Base-by-base conservation (phyloP, 2,113 vertebrate species). In the Cyprinodon tularosa region DNA sequence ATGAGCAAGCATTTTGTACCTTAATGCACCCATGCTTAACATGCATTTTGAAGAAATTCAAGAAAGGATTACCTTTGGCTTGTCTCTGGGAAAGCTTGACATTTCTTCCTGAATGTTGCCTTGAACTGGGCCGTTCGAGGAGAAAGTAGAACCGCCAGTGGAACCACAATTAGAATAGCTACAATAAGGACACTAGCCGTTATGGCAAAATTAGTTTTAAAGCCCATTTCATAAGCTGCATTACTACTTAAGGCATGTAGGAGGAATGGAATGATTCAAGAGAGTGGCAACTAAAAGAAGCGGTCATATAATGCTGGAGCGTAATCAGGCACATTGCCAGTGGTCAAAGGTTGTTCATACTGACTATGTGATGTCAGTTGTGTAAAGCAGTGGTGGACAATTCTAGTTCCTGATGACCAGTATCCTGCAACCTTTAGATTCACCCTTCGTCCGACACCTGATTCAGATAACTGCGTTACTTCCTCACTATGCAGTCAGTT, bases 31-130 rank as follows among this genome's bases (percentile, higher is more conserved):
- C 14, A 7, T 57, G 7, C 17, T 57, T n/a, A 20, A 20, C 17
- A 20, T n/a, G 50, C 9, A 57, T 57, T 57, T 17, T 53, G 10
- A 50, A 50, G 29, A 2, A 50, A 50, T 20, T 20, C 4, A 57
- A 9, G 12, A 38, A 13, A 62, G 61, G 63, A 20, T 68, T 68
- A 68, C 66, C 66, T 48, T 68, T 37, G 29, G 29, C 13, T 48
- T 17, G 66, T 53, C 47, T 68, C 14, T 12, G 45, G 29, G 47
- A 68, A 68, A 13, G 29, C 47, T 15, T 50, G 29, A 53, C 47
- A 68, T 53, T 53, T 69, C 36, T 39, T n/a, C 20, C 4, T 69
- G 68, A 57, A 40, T 40, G 68, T 59, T 59, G n/a, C 12, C 22
- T 44, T 66, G 66, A 68, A 38, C 15, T 59, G 48, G 4, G 15